Percentiles rank a stretch among this genome's conserved stretches.
These are phyloP conservation scores for Copidosoma floridanum DNA, from an alignment of 1,140 invertebrate species.

Conservation along the genomic window DNA sequence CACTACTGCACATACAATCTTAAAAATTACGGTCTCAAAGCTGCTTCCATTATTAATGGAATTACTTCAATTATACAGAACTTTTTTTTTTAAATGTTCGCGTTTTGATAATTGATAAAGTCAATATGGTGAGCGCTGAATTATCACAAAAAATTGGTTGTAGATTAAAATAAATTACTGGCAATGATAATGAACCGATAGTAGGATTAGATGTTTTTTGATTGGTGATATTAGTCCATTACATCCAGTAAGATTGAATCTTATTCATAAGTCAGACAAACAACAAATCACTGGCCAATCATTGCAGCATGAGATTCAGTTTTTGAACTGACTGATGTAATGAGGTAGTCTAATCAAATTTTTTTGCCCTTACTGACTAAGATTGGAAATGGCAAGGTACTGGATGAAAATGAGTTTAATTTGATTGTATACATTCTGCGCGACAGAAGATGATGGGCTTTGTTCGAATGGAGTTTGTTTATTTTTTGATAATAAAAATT, in stretches of 20 bases:
- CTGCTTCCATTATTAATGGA: slow-evolving; percentile 17
- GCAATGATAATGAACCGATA: slow-evolving; percentile 20
- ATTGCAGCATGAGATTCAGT: slow-evolving; percentile 29
- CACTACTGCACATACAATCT: slow-evolving; percentile 40
- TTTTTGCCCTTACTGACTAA: slow-evolving; percentile 42
- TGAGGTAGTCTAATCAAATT: slow-evolving; percentile 31
- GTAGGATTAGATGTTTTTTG: slow-evolving; percentile 29
- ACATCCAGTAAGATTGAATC: slow-evolving; percentile 27
- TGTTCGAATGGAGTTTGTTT: slow-evolving; percentile 32
- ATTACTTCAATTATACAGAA: neutral
- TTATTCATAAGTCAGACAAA: slow-evolving; percentile 18
- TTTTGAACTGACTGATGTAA: slow-evolving; percentile 33
- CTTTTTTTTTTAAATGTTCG: neutral
- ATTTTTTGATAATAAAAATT: slow-evolving; percentile 28
- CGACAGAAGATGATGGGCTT: slow-evolving; percentile 16
- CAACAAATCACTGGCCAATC: slow-evolving; percentile 11
- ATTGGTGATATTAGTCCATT: slow-evolving; percentile 34
- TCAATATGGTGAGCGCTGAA: slow-evolving; percentile 42
- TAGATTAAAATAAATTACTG: slow-evolving; percentile 40
- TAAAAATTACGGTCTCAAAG: slow-evolving; percentile 27
- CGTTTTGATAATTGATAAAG: slow-evolving; percentile 45
- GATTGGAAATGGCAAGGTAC: slow-evolving; percentile 34
- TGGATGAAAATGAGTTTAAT: slow-evolving; percentile 22
- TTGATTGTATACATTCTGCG: slow-evolving; percentile 32
- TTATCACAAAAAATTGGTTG: slow-evolving; percentile 32